Evolutionary conservation across 2,888 invertebrate genomes (phyloP).

Genomic region (Prosopocoilus inquinatus): DNA sequence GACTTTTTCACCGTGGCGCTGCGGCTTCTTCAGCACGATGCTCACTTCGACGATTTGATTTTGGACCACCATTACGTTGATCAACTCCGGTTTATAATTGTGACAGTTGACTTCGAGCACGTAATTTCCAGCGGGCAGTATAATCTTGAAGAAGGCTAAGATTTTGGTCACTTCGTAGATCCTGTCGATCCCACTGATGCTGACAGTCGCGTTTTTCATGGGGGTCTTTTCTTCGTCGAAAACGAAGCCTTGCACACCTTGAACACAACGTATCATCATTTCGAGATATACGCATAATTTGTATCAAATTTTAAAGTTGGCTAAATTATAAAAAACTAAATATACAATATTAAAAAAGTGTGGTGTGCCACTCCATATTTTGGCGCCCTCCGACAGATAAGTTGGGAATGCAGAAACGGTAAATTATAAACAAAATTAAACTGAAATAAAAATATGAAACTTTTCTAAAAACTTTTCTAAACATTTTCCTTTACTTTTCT

Average conservation of each 20-base stretch:
- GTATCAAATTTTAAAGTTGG: too few species aligned
- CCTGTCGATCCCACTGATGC: slow-evolving; percentile 59
- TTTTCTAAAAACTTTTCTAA: too few species aligned
- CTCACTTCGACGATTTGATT: slow-evolving; percentile 7
- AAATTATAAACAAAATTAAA: too few species aligned
- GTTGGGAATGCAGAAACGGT: too few species aligned
- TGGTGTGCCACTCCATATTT: too few species aligned
- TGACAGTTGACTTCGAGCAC: slow-evolving; percentile 60
- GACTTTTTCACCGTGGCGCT: too few species aligned
- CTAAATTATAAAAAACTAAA: too few species aligned
- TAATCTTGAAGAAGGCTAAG: slow-evolving; percentile 69
- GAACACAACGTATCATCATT: slow-evolving; percentile 12
- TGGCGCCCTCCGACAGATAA: too few species aligned
- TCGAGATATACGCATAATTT: too few species aligned
- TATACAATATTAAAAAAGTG: too few species aligned
- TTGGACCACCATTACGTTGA: slow-evolving; percentile 27
- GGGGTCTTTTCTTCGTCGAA: slow-evolving; percentile 63
- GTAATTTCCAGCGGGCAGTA: slow-evolving; percentile 69
- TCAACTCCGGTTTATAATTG: slow-evolving; percentile 56
- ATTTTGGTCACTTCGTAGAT: slow-evolving; percentile 65
- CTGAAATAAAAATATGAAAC: too few species aligned
- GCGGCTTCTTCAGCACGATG: background rate
- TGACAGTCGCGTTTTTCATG: slow-evolving; percentile 69
- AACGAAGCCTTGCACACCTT: slow-evolving; percentile 71
- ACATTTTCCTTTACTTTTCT: too few species aligned